A percentile compares a stretch with the other conserved stretches of the same genome.
Conservation (phyloP, 2,113 vertebrate species). For the Spea bombifrons region DNA sequence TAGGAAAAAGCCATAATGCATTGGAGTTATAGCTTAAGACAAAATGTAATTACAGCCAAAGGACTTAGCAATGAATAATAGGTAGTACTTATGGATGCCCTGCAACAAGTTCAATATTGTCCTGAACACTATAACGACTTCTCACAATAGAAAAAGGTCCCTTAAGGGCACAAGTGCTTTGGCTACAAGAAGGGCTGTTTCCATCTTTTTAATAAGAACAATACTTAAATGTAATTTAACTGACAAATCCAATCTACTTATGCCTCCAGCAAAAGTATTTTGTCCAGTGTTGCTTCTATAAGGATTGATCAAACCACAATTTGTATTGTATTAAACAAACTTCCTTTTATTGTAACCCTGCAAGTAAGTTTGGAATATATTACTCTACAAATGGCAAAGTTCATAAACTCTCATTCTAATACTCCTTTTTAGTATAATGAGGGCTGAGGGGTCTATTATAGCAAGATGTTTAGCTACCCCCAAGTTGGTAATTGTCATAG, state of each 20-base stretch:
- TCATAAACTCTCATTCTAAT: too few species aligned
- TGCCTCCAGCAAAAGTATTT: background rate
- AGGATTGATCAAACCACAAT: too few species aligned
- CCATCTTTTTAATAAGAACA: conserved; percentile 44
- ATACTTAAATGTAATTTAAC: conserved; percentile 32
- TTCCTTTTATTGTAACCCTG: too few species aligned
- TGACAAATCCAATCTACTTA: conserved; percentile 7
- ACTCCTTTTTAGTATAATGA: too few species aligned
- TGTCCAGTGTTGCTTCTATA: too few species aligned
- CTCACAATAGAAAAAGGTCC: background rate
- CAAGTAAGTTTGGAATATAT: too few species aligned
- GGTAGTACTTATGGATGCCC: conserved; percentile 35
- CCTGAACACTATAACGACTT: background rate
- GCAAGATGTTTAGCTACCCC: too few species aligned
- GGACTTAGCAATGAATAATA: conserved; percentile 28
- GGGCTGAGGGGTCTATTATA: too few species aligned
- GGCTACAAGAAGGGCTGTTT: conserved; percentile 29
- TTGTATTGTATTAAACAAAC: too few species aligned
- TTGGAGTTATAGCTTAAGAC: conserved; percentile 37
- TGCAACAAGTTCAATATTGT: conserved; percentile 15
- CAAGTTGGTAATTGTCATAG: too few species aligned
- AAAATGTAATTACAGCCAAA: conserved; percentile 46
- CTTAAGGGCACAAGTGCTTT: conserved; percentile 37
- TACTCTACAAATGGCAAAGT: too few species aligned
- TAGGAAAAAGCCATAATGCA: background rate